Percentiles rank a stretch among this genome's conserved stretches.
Evolutionary conservation across 2,888 invertebrate species (phyloP).

Genomic region (Melieria omissa): DNA sequence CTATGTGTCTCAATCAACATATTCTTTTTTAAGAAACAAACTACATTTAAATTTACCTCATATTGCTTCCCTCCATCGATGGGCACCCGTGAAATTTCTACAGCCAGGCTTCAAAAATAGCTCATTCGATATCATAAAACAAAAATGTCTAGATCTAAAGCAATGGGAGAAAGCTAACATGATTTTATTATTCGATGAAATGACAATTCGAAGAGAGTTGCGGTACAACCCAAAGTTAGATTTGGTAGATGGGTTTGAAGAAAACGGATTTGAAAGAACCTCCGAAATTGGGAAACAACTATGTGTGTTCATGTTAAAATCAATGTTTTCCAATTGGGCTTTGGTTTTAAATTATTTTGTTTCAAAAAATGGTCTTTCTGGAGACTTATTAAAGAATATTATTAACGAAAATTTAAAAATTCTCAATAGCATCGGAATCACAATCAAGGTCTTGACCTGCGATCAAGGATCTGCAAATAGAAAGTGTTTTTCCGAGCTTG

Average conservation of each 20-base stretch:
- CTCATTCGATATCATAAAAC: slow-evolving; percentile 24
- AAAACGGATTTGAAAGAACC: slow-evolving; percentile 22
- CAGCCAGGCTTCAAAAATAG: too few relatives aligned
- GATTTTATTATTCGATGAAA: slow-evolving; percentile 18
- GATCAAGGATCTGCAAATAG: slow-evolving; percentile 7
- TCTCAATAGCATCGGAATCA: slow-evolving; percentile 19
- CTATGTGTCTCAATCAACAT: too few relatives aligned
- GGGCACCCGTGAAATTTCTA: slow-evolving; percentile 12
- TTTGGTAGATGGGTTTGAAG: slow-evolving; percentile 33
- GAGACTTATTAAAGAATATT: slow-evolving; percentile 23
- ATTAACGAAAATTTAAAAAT: slow-evolving; percentile 27
- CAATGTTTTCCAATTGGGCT: slow-evolving; percentile 35
- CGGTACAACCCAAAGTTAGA: slow-evolving; percentile 18
- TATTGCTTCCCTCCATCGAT: slow-evolving; percentile 27
- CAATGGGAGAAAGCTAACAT: too few relatives aligned
- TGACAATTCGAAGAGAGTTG: slow-evolving; percentile 29
- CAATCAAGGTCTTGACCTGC: slow-evolving; percentile 26
- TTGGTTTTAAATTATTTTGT: slow-evolving; percentile 34
- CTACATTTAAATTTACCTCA: slow-evolving; percentile 18
- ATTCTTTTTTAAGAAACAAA: slow-evolving; percentile 30
- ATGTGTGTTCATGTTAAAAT: slow-evolving; percentile 33
- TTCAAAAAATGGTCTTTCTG: slow-evolving; percentile 30
- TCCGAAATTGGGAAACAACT: slow-evolving; percentile 26
- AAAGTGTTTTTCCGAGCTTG: slow-evolving; percentile 23
- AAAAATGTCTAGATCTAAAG: slow-evolving; percentile 15